Evolutionary conservation across 2,888 invertebrate genomes (phyloP).

Genomic region (Silvanus unidentatus): DNA sequence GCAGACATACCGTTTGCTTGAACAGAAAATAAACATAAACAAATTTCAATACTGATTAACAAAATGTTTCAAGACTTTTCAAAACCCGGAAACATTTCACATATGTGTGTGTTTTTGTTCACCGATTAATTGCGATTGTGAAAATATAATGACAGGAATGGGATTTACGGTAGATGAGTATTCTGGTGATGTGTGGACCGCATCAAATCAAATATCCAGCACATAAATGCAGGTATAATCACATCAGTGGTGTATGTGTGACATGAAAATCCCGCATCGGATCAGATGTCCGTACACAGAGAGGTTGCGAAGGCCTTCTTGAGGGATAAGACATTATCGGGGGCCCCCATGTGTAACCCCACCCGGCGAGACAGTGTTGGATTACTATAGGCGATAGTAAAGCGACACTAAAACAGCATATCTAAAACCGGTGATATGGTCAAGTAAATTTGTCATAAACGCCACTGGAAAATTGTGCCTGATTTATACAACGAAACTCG

Average conservation of each 20-base stretch:
- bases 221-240: background rate
- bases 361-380: conserved; percentile 35
- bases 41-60: background rate
- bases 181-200: conserved; percentile 6
- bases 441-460: conserved; percentile 41
- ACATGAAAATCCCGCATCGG: conserved; percentile 1
- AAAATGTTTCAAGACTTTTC: background rate
- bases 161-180: conserved; percentile 27
- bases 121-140: background rate
- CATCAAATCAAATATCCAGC: conserved; percentile 1
- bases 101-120: background rate
- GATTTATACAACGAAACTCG: conserved; percentile 33
- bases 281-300: conserved; percentile 5
- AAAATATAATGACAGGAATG: conserved; percentile 21
- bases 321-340: conserved; percentile 1
- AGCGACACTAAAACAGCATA: conserved; percentile 36
- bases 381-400: conserved; percentile 31
- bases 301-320: background rate
- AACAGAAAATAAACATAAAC: no score
- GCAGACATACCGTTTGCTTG: no score
- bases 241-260: background rate
- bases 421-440: conserved; percentile 40
- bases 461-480: conserved; percentile 30
- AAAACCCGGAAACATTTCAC: background rate
- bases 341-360: conserved; percentile 34